Conservation (phyloP, 2,797 vertebrate genomes). For the Pelochelys cantorii region DNA sequence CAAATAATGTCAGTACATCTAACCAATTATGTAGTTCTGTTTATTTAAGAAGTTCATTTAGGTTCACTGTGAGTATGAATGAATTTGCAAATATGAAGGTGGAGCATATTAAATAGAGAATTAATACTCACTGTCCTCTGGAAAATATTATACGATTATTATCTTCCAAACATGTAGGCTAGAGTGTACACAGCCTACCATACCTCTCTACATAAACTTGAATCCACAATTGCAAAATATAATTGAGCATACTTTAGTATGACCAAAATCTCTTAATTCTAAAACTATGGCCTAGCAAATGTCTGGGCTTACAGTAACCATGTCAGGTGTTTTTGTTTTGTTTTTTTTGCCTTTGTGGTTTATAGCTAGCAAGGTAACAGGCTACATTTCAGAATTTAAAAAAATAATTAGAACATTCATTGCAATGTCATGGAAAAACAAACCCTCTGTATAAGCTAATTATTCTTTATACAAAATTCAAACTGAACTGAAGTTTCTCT, state of each 20-base stretch:
- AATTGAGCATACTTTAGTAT: background rate
- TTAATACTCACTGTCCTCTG: background rate
- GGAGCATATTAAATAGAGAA: background rate
- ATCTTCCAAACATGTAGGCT: constrained; percentile 28
- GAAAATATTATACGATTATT: background rate
- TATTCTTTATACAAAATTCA: background rate
- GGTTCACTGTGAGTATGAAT: background rate
- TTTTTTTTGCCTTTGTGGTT: background rate
- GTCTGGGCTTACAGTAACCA: background rate
- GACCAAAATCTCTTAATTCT: background rate
- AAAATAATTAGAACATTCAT: background rate
- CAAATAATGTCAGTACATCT: background rate
- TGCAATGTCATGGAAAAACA: background rate
- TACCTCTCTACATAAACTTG: constrained; percentile 9
- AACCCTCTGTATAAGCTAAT: fast-evolving
- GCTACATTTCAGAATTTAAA: background rate
- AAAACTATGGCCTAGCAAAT: background rate
- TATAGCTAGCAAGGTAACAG: background rate
- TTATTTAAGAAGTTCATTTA: constrained; percentile 33
- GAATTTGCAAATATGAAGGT: constrained; percentile 16
- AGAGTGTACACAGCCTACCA: background rate
- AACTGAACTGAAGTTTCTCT: background rate
- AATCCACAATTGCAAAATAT: background rate
- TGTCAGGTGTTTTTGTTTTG: no score
- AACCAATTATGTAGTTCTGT: background rate